phyloP scores from a whole-genome alignment of 2,797 vertebrate genomes.

The Aotus griseimembra region DNA sequence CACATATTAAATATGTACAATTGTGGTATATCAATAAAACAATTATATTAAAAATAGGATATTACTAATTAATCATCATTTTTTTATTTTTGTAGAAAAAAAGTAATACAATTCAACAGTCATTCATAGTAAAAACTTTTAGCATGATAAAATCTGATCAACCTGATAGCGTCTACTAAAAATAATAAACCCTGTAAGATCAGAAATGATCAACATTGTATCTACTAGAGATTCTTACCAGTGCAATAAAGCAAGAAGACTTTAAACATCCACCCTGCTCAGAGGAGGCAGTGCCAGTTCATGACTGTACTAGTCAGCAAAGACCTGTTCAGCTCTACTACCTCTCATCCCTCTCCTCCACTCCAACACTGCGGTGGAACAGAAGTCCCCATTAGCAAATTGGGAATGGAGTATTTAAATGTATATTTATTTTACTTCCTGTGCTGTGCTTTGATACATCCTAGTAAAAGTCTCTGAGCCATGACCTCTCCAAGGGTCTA shows the following conservation, averaged over 20 bases:
- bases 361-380: not conserved
- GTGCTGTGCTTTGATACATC: not conserved
- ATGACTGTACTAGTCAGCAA: not conserved
- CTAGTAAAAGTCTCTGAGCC: not conserved
- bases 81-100: not conserved
- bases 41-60: not conserved
- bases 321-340: not conserved
- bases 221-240: not conserved
- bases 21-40: not conserved
- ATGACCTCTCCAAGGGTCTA: not conserved
- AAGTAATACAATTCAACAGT: not conserved
- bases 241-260: not conserved
- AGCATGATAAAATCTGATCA: not conserved
- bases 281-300: not conserved
- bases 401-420: not conserved
- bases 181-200: not conserved
- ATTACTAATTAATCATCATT: not conserved
- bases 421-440: not conserved
- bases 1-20: not conserved
- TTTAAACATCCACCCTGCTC: not conserved
- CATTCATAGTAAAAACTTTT: not conserved
- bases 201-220: not conserved
- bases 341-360: not conserved
- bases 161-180: not conserved
- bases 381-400: not conserved